A percentile compares a stretch with the other conserved stretches of the same genome.
These are phyloP conservation scores for Phrynocephalus forsythii DNA, from an alignment of 2,797 vertebrate species.

Conservation along the genomic window DNA sequence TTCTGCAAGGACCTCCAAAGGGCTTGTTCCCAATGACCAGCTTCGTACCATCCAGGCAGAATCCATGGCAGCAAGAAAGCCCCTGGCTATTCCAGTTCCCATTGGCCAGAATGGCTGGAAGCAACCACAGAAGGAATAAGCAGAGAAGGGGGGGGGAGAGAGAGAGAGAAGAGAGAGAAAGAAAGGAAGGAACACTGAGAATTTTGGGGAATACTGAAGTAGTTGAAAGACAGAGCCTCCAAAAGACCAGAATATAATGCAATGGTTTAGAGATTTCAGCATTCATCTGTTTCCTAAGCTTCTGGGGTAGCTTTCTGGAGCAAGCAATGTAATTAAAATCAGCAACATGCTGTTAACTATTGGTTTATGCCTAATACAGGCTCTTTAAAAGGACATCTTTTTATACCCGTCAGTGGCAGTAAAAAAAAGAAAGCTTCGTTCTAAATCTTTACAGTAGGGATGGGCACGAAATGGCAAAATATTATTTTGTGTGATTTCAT, in stretches of 20 bases:
- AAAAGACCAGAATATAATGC: not conserved
- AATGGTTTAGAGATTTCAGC: not conserved
- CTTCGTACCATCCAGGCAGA: constrained; percentile 98
- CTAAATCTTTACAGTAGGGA: not conserved
- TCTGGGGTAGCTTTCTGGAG: constrained; percentile 14
- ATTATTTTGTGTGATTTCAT: not conserved
- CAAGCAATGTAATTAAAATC: not conserved
- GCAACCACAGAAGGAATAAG: not conserved
- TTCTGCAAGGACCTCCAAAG: constrained; percentile 94
- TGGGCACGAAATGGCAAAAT: too few relatives aligned
- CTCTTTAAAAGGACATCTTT: not conserved
- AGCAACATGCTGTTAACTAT: constrained; percentile 36
- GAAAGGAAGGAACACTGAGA: not conserved
- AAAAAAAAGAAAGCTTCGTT: not conserved
- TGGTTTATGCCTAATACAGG: constrained; percentile 27
- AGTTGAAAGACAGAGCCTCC: not conserved
- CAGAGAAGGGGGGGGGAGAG: not conserved
- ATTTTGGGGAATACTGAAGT: not conserved
- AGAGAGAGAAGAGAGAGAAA: too few relatives aligned
- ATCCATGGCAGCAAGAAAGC: constrained; percentile 97
- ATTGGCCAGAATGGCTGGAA: constrained; percentile 96
- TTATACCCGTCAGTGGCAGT: not conserved
- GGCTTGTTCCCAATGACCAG: constrained; percentile 91
- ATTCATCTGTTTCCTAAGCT: constrained; percentile 26
- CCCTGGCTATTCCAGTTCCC: constrained; percentile 97